phyloP scores from a whole-genome alignment of 2,888 invertebrate species.

The Aproaerema taeniolella region DNA sequence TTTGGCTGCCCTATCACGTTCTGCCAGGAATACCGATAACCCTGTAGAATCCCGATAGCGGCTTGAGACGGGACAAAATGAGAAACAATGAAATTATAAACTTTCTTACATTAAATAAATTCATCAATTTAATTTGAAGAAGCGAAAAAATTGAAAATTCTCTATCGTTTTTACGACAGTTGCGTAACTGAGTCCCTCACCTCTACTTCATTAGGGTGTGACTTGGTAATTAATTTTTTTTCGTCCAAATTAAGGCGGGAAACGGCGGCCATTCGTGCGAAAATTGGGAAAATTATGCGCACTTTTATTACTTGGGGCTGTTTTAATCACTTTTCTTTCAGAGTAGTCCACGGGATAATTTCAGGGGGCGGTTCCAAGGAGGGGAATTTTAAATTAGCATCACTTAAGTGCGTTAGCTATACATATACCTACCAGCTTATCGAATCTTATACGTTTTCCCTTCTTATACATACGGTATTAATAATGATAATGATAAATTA shows the following conservation, averaged over 20 bases:
- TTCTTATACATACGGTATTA: too few relatives aligned
- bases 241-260: slow-evolving; percentile 42
- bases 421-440: too few relatives aligned
- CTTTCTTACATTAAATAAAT: too few relatives aligned
- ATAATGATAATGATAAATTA: too few relatives aligned
- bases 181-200: slow-evolving; percentile 14
- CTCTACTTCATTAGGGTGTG: slow-evolving; percentile 44
- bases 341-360: slow-evolving; percentile 13
- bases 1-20: too few relatives aligned
- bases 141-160: slow-evolving; percentile 3
- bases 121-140: too few relatives aligned
- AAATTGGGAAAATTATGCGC: slow-evolving; percentile 60
- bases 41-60: too few relatives aligned
- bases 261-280: slow-evolving; percentile 50
- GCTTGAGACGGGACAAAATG: too few relatives aligned
- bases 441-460: too few relatives aligned
- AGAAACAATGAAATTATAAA: too few relatives aligned
- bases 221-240: slow-evolving; percentile 67
- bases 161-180: slow-evolving; percentile 8
- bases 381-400: neutral
- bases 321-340: slow-evolving; percentile 51
- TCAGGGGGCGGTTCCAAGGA: slow-evolving; percentile 1
- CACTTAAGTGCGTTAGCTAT: too few relatives aligned
- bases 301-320: slow-evolving; percentile 54
- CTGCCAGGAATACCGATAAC: too few relatives aligned